Percentiles rank a stretch among this genome's conserved stretches.
These are phyloP conservation scores for Onchidella celtica DNA, from an alignment of 2,888 invertebrate species.

Conservation along the genomic window DNA sequence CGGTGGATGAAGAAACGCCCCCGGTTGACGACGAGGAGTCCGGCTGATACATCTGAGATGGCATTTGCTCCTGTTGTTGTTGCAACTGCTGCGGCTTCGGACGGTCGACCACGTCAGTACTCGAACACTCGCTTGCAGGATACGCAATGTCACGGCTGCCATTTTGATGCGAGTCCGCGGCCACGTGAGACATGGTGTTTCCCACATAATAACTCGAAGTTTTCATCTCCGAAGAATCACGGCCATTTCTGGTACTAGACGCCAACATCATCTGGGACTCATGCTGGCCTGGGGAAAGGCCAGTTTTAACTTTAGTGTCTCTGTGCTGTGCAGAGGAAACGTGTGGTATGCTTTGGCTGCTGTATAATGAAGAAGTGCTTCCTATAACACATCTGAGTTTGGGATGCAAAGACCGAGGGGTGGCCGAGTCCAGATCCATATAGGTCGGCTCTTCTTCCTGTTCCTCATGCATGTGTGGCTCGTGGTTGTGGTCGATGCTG, in stretches of 20 bases:
- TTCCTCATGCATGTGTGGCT: not conserved
- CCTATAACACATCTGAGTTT: not conserved
- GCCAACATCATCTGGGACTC: not conserved
- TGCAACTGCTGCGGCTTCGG: not conserved
- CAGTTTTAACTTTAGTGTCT: not conserved
- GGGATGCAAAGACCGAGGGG: not conserved
- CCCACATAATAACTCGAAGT: not conserved
- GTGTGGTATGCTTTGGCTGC: not conserved
- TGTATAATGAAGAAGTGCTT: not conserved
- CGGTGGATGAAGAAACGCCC: not conserved
- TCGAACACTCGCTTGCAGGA: too few relatives aligned
- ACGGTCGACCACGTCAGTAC: not conserved
- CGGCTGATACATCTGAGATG: not conserved
- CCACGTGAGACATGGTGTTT: constrained; percentile 14
- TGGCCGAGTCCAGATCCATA: constrained; percentile 31
- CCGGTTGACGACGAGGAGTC: not conserved
- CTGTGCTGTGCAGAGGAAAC: not conserved
- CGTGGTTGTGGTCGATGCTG: not conserved
- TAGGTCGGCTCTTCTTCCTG: constrained; percentile 10
- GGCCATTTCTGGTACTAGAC: not conserved
- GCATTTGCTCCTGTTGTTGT: not conserved
- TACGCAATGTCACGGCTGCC: not conserved
- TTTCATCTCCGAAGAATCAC: constrained; percentile 7
- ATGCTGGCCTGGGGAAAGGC: not conserved
- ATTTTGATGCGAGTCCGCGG: not conserved